Evolutionary conservation across 2,113 vertebrate species (phyloP), one percentile per base, ranked within the genome.

Genomic region (Odontesthes bonariensis): DNA sequence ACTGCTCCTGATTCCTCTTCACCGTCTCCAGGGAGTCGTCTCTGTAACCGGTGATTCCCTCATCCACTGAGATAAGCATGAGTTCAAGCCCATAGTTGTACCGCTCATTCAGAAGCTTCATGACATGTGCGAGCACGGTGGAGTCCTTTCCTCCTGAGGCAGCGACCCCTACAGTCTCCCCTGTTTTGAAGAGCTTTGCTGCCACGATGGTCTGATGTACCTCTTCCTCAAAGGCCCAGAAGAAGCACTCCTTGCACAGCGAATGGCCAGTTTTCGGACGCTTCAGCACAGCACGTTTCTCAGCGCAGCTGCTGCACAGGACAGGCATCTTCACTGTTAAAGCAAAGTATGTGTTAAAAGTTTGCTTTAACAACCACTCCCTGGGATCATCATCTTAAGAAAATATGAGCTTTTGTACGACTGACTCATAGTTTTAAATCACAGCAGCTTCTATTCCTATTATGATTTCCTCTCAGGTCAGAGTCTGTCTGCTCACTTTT

Each of bases 81-180:
- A 96, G 94, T 5, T 92, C 90, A 32, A 98, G 87, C 0, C 94
- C 89, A 1, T 97, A 94, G 69, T 40, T 73, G 82, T 95, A 93
- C n/a, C 95, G 91, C 52, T 95, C 89, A 14, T 96, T 94, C 1
- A 97, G 90, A 16, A 94, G 85, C 52, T 94, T 96, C 87, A 97
- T 91, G 17, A 97, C 85, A 10, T 97, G 95, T 0, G 96, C 96
- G 4, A 97, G 93, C 53, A 97, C 96, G 0, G 96, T 96, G 55
- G 96, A 98, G 90, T 97, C 96, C 68, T 98, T 98, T 47, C 96
- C 96, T 0, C 97, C 96, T 0, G 96, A 97, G 5, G 96, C 96
- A 0, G 94, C 96, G 6, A 96, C 94, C 2, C 94, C 96, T 10
- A 96, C 96, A 0, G 81, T 91, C 52, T 96, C 95, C 0, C 95